Evolutionary conservation across 1,140 invertebrate genomes (phyloP), one percentile per base, ranked within the genome.

Genomic region (Hyposmocoma kahamanoa): DNA sequence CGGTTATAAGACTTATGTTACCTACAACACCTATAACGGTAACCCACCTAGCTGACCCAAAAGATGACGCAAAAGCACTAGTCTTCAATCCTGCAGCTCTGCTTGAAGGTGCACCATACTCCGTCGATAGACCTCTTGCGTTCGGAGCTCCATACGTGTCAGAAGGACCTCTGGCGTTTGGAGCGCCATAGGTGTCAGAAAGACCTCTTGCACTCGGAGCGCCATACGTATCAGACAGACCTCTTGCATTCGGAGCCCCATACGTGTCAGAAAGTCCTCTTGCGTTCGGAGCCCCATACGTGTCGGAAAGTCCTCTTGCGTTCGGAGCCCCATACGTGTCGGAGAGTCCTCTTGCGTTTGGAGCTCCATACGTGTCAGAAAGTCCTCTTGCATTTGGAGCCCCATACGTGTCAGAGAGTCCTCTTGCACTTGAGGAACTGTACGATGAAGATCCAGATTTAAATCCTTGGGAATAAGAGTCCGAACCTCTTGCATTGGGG

Each of bases 61-160:
- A 82, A 6, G 70, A 64, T 8, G 75, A 67, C 30, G 66, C 53
- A 15, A 66, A 58, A n/a, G 72, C 78, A 39, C 56, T 57, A 13
- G 73, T 77, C 49, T 72, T 73, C 20, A 60, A 53, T 38, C 66
- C 32, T 13, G 32, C 11, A 17, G 32, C 32, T 36, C 32, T 17
- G 32, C 11, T 36, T 15, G 19, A 20, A 41, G 60, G 61, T 17
- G 50, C 61, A 26, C 63, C 63, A 56, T 65, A 67, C 24, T 59
- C 52, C 17, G 64, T 55, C 15, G 55, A 61, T 8, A 59, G 11
- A 18, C 44, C 28, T 28, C 60, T 57, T 4, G 55, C 49, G 47
- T 53, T 62, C 6, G 76, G 69, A 20, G 62, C 60, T 43, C 68
- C 69, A 53, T 83, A 83, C 1, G 54, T 58, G n/a, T 72, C 63